Evolutionary conservation across 2,888 invertebrate genomes (phyloP), one percentile per base, ranked within the genome.

Genomic region (Machimus rusticus): DNA sequence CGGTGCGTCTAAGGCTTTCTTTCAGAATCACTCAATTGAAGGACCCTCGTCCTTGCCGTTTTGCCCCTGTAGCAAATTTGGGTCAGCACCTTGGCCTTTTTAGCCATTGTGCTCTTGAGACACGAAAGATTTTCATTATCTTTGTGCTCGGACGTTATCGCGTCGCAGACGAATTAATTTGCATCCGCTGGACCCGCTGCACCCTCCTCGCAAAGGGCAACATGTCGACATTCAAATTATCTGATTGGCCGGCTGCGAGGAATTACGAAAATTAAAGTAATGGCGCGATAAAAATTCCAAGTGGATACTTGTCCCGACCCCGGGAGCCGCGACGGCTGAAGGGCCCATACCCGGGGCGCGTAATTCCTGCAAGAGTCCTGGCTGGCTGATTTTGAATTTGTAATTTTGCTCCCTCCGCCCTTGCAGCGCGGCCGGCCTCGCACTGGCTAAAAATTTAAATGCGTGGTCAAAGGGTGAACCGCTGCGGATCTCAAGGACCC

Each of bases 251-350:
- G 57, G 57, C 82, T 82, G 82, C 34, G 39, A n/a, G 57, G 57
- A 66, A 82, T 82, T 82, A 8, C 31, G n/a, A 39, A 39, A 82
- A 82, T 57, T 81, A 12, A 82, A 82, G 57, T 66, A 82, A 82
- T 82, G 82, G 82, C 82, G 66, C 82, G 82, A 82, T 82, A 85
- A 85, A 85, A 85, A 85, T 85, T 85, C 85, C 74, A 85, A 85
- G 85, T 85, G 85, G 85, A 85, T 74, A 85, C 85, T 85, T 85
- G 85, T 74, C 28, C 19, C 57, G 82, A 82, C 55, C 82, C 82
- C 76, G 23, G 82, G 82, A 66, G 82, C 66, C 37, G 12, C 16
- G 8, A 28, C 28, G 19, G 19, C 43, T 85, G 85, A 74, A 85
- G 43, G 46, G 31, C 39, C 8, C 55, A 82, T 66, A 66, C 19